Conservation (phyloP, 2,888 invertebrate genomes). For the Rotaria macrura region DNA sequence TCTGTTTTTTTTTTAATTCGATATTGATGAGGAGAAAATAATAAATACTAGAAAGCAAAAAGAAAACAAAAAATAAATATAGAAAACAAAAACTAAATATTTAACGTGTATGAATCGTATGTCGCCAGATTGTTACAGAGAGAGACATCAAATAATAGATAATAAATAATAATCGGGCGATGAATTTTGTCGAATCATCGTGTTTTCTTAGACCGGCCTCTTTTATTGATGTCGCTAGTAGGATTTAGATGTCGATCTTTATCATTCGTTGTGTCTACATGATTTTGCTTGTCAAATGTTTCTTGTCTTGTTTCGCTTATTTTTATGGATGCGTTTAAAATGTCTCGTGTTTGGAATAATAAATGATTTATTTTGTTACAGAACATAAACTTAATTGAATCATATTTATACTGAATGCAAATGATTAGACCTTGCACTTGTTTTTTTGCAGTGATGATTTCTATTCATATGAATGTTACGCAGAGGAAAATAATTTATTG, state of each 20-base stretch:
- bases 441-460: too few relatives aligned
- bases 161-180: slow-evolving; percentile 1
- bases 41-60: not conserved
- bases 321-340: not conserved
- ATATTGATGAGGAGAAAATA: not conserved
- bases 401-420: too few relatives aligned
- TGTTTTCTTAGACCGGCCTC: not conserved
- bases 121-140: not conserved
- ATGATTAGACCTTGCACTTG: too few relatives aligned
- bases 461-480: too few relatives aligned
- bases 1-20: too few relatives aligned
- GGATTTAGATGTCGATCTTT: not conserved
- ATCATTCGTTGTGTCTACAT: not conserved
- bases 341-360: not conserved
- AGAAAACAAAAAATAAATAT: not conserved
- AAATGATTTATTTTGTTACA: too few relatives aligned
- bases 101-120: not conserved
- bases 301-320: not conserved
- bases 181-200: not conserved
- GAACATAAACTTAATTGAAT: too few relatives aligned
- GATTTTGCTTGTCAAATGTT: not conserved
- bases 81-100: not conserved
- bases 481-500: too few relatives aligned
- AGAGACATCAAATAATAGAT: not conserved
- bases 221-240: not conserved